Percentiles rank a stretch among this genome's conserved stretches.
phyloP scores from a whole-genome alignment of 2,113 vertebrate genomes.

The Eulemur rufifrons region DNA sequence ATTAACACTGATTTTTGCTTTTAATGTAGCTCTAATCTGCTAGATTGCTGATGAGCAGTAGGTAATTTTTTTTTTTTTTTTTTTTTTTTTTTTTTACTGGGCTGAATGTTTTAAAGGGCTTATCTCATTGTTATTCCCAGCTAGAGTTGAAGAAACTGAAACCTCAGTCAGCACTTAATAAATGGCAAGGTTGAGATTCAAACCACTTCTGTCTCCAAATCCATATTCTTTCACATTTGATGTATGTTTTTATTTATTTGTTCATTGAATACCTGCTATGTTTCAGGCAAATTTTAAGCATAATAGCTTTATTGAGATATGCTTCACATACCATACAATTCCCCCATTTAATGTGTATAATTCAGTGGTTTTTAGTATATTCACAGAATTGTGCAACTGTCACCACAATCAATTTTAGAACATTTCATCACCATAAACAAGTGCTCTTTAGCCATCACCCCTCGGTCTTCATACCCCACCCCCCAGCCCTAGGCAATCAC shows the following conservation, averaged over 20 bases:
- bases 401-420: not conserved
- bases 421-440: not conserved
- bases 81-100: not conserved
- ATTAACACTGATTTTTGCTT: not conserved
- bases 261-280: not conserved
- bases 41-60: not conserved
- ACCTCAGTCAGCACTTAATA: not conserved
- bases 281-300: not conserved
- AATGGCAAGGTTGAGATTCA: conserved; percentile 1
- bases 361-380: not conserved
- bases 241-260: not conserved
- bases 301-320: not conserved
- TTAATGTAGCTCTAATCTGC: not conserved
- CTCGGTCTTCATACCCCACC: not conserved
- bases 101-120: conserved; percentile 14
- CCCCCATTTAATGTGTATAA: not conserved
- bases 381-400: not conserved
- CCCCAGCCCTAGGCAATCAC: not conserved
- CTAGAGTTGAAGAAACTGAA: conserved; percentile 14
- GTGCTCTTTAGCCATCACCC: not conserved
- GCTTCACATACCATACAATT: not conserved
- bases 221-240: not conserved
- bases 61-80: not conserved
- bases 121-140: conserved; percentile 17
- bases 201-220: not conserved